Evolutionary conservation across 2,888 invertebrate genomes (phyloP).

Genomic region (Nomada ruficornis): DNA sequence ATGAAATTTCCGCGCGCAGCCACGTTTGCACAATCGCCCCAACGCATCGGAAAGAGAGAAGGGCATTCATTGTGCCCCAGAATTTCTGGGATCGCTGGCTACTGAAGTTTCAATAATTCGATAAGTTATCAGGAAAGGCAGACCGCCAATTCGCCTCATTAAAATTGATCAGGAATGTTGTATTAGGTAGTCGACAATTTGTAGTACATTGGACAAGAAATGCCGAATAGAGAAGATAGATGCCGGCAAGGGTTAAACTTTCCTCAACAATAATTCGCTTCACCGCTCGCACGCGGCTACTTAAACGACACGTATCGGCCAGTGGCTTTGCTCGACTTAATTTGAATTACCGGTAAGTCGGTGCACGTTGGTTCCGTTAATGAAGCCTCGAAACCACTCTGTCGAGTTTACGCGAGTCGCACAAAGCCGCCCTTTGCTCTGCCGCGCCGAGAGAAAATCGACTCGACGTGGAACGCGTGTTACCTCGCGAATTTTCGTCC

Average conservation of each 20-base stretch:
- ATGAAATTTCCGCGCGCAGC: slow-evolving; percentile 50
- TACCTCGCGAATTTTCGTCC: slow-evolving; percentile 36
- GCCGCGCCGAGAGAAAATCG: neutral
- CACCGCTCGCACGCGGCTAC: slow-evolving; percentile 53
- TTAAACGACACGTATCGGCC: slow-evolving; percentile 72
- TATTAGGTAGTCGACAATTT: slow-evolving; percentile 49
- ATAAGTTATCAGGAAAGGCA: no score
- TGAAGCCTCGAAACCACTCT: slow-evolving; percentile 71
- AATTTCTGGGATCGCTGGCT: slow-evolving; percentile 8
- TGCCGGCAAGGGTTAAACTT: slow-evolving; percentile 17
- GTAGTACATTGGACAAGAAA: neutral
- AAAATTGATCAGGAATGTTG: slow-evolving; percentile 16
- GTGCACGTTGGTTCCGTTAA: slow-evolving; percentile 67
- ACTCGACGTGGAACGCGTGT: slow-evolving; percentile 25
- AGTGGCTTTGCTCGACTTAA: slow-evolving; percentile 75
- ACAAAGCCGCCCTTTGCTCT: slow-evolving; percentile 14
- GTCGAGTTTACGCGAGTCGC: slow-evolving; percentile 49
- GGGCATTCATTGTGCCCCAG: slow-evolving; percentile 30
- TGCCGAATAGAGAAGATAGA: slow-evolving; percentile 34
- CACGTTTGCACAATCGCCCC: slow-evolving; percentile 54
- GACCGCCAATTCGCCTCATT: neutral
- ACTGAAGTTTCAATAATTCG: slow-evolving; percentile 48
- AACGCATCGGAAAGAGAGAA: slow-evolving; percentile 3
- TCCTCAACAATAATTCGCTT: slow-evolving; percentile 37
- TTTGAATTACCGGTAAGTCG: slow-evolving; percentile 74